Percentiles rank a stretch among this genome's conserved stretches.
Evolutionary conservation across 2,888 invertebrate genomes (phyloP).

Genomic region (Melanchra persicariae): DNA sequence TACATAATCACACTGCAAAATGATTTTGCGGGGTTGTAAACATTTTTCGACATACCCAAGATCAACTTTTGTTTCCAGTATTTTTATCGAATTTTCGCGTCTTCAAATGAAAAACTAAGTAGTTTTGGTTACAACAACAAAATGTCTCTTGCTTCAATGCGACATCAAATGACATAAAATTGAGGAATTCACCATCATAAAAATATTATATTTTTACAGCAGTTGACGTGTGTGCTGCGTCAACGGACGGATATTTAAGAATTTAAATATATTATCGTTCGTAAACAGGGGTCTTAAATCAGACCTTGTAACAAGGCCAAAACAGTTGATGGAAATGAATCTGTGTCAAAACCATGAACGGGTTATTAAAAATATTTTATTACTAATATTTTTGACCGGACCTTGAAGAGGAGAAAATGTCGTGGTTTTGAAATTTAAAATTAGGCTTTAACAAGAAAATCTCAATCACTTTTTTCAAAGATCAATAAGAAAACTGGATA

Average conservation of each 20-base stretch:
- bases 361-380: constrained; percentile 39
- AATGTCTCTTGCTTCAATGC: neutral
- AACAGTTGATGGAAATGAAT: constrained; percentile 52
- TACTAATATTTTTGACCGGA: constrained; percentile 14
- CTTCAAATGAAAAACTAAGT: neutral
- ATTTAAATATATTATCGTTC: constrained; percentile 47
- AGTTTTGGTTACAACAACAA: neutral
- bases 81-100: neutral
- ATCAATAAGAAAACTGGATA: neutral
- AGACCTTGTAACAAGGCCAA: constrained; percentile 46
- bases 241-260: constrained; percentile 58
- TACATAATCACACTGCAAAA: no score
- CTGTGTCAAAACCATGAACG: constrained; percentile 41
- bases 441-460: neutral
- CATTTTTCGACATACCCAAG: neutral
- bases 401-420: constrained; percentile 23
- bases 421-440: constrained; percentile 2
- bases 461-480: neutral
- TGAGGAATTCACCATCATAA: constrained; percentile 33
- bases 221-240: constrained; percentile 38
- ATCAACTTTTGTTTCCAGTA: neutral
- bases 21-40: neutral
- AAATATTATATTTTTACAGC: constrained; percentile 11
- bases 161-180: constrained; percentile 13
- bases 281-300: constrained; percentile 60